Percentiles rank a stretch among this genome's conserved stretches.
phyloP scores from a whole-genome alignment of 2,888 invertebrate species.

The Eristalinus aeneus region DNA sequence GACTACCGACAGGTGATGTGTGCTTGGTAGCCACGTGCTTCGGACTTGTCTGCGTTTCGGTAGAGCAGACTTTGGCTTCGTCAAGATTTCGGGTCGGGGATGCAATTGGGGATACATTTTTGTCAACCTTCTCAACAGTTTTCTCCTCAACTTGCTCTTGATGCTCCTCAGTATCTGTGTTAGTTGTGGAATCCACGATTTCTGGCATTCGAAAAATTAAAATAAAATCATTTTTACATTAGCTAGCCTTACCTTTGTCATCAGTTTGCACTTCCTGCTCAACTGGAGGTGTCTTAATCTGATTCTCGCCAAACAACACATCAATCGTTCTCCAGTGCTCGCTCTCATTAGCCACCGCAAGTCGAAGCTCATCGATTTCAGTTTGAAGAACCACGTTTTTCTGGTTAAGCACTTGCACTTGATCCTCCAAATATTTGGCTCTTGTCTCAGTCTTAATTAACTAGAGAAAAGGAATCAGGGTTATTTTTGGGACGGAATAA shows the following conservation, averaged over 20 bases:
- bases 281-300: background rate
- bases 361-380: constrained; percentile 75
- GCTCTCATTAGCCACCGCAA: constrained; percentile 75
- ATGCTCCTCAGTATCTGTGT: constrained; percentile 74
- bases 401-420: constrained; percentile 73
- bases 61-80: background rate
- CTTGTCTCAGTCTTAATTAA: constrained; percentile 78
- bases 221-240: background rate
- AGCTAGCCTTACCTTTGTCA: constrained; percentile 34
- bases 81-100: constrained; percentile 72
- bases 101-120: constrained; percentile 76
- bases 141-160: constrained; percentile 70
- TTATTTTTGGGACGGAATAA: background rate
- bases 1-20: constrained; percentile 44
- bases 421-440: constrained; percentile 76
- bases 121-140: constrained; percentile 74
- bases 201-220: constrained; percentile 7
- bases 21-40: constrained; percentile 37
- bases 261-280: constrained; percentile 61
- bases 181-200: constrained; percentile 73
- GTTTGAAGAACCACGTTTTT: constrained; percentile 74
- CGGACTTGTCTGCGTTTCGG: constrained; percentile 37
- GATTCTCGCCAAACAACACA: constrained; percentile 75
- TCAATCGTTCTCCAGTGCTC: constrained; percentile 80
- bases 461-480: constrained; percentile 62